Evolutionary conservation across 2,888 invertebrate species (phyloP).

Genomic region (Catocala sponsa): DNA sequence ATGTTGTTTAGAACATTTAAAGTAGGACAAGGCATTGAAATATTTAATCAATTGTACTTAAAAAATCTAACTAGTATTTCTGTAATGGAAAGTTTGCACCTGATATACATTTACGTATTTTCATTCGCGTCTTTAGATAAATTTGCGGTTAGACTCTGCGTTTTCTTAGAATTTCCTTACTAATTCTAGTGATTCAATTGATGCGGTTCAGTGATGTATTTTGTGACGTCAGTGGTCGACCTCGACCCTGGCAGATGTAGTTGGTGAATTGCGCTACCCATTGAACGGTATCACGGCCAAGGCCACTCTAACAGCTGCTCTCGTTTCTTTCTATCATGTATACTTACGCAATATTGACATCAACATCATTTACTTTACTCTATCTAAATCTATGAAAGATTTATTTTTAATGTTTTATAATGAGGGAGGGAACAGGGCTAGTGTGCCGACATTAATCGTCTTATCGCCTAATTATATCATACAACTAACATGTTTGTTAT

Average conservation of each 20-base stretch:
- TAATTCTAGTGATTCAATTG: conserved; percentile 14
- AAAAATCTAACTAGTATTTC: not conserved
- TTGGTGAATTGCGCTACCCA: conserved; percentile 78
- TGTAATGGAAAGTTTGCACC: not conserved
- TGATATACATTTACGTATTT: not conserved
- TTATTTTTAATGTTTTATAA: conserved; percentile 25
- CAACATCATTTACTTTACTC: conserved; percentile 22
- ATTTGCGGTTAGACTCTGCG: not conserved
- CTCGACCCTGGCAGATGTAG: conserved; percentile 79
- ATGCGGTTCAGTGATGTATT: conserved; percentile 34
- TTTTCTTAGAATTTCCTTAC: not conserved
- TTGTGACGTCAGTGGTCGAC: conserved; percentile 62
- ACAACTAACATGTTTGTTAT: not conserved
- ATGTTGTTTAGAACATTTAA: conserved; percentile 9
- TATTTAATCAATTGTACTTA: not conserved
- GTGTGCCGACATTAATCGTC: not conserved
- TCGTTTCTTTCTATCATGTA: conserved; percentile 52
- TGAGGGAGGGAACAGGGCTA: not conserved
- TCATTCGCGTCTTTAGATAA: not conserved
- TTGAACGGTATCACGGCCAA: conserved; percentile 81
- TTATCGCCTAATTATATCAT: conserved; percentile 9
- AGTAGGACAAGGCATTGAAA: not conserved
- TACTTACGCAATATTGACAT: conserved; percentile 46
- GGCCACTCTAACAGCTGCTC: conserved; percentile 74
- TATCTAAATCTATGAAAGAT: conserved; percentile 5